A percentile compares a stretch with the other conserved stretches of the same genome.
These are phyloP conservation scores for Ahaetulla prasina DNA, from an alignment of 2,113 vertebrate species.

Conservation along the genomic window DNA sequence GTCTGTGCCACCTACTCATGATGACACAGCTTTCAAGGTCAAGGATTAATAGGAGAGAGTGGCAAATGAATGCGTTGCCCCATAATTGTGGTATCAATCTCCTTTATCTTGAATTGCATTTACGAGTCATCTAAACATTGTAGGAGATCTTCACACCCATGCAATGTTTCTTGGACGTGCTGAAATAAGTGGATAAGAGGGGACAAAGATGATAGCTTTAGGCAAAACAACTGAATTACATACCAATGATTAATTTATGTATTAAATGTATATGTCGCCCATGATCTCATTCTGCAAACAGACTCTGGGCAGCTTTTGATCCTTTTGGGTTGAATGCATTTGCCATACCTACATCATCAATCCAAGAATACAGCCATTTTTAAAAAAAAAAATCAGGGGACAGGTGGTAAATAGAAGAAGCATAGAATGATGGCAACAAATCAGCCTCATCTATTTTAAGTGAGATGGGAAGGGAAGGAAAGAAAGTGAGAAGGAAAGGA, in stretches of 20 bases:
- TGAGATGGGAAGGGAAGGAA: constrained; percentile 18
- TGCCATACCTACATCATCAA: constrained; percentile 12
- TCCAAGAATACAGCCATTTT: neutral
- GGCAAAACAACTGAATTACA: constrained; percentile 7
- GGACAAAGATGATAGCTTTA: constrained; percentile 49
- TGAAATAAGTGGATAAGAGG: constrained; percentile 38
- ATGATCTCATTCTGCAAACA: no score
- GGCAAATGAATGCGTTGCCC: constrained; percentile 58
- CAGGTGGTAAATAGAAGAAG: neutral
- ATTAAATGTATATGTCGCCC: no score
- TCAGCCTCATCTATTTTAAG: neutral
- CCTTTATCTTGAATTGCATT: constrained; percentile 63
- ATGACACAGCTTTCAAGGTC: constrained; percentile 52
- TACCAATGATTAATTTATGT: no score
- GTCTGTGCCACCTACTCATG: constrained; percentile 49
- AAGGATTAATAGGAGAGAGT: constrained; percentile 60
- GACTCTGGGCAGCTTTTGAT: no score
- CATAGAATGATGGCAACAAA: neutral
- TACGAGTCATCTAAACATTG: constrained; percentile 62
- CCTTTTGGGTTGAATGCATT: constrained; percentile 25
- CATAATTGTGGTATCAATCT: constrained; percentile 52
- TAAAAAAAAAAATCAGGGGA: neutral
- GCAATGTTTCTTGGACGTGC: constrained; percentile 35
- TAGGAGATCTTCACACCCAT: constrained; percentile 51
- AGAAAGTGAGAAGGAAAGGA: no score